phyloP scores from a whole-genome alignment of 2,113 vertebrate genomes.

The Mustela nigripes region DNA sequence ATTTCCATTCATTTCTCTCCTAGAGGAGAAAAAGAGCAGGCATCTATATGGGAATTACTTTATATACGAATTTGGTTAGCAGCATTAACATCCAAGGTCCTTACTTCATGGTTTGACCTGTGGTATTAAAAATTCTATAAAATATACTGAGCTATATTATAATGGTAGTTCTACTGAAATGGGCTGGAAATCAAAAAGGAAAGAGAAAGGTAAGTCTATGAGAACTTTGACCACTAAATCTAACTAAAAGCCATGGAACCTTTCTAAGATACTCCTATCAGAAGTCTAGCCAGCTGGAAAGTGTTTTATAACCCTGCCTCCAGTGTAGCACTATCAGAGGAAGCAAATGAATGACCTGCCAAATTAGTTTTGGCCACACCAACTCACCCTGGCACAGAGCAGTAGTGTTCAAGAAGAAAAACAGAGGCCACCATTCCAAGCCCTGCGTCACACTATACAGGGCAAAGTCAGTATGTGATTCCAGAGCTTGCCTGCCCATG shows the following conservation, averaged over 20 bases:
- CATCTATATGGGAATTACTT: not conserved
- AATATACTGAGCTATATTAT: slow-evolving; percentile 10
- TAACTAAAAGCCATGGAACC: slow-evolving; percentile 45
- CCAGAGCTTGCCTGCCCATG: not conserved
- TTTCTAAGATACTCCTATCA: slow-evolving; percentile 65
- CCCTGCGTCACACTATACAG: not conserved
- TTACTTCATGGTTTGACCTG: not conserved
- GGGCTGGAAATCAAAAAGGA: slow-evolving; percentile 67
- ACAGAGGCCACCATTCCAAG: slow-evolving; percentile 64
- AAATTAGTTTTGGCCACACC: slow-evolving; percentile 72
- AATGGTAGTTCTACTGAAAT: slow-evolving; percentile 12
- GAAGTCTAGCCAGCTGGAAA: slow-evolving; percentile 78
- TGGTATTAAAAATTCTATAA: not conserved
- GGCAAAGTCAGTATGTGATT: slow-evolving; percentile 32
- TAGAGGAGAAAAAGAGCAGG: not conserved
- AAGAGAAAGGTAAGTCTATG: slow-evolving; percentile 57
- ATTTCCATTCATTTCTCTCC: not conserved
- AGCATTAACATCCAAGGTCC: slow-evolving; percentile 37
- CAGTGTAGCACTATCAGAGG: slow-evolving; percentile 74
- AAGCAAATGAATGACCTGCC: slow-evolving; percentile 75
- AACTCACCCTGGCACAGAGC: slow-evolving; percentile 2
- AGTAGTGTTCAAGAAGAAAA: slow-evolving; percentile 61
- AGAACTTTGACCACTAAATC: slow-evolving; percentile 62
- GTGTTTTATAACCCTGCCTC: slow-evolving; percentile 64
- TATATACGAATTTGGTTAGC: not conserved